phyloP scores from a whole-genome alignment of 2,888 invertebrate species.

The Hypercompe scribonia region DNA sequence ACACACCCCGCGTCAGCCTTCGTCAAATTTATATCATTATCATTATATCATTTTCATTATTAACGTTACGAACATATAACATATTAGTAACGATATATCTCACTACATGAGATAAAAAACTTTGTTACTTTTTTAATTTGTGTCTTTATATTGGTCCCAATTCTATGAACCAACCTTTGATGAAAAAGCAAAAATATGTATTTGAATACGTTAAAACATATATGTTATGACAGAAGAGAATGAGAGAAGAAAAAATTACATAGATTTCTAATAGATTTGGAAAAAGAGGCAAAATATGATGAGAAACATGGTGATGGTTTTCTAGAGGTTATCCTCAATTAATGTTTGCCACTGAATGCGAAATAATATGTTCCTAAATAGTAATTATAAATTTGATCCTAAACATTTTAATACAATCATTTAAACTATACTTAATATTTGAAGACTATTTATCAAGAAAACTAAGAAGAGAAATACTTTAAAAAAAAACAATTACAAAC shows the following conservation, averaged over 20 bases:
- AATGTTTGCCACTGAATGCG: not conserved
- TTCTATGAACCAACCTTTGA: not conserved
- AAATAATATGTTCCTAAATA: not conserved
- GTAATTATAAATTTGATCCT: no score
- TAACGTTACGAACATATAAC: not conserved
- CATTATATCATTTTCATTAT: not conserved
- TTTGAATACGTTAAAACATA: not conserved
- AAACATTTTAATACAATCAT: not conserved
- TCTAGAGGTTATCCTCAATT: not conserved
- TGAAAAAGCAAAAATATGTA: not conserved
- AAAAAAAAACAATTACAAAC: conserved; percentile 4
- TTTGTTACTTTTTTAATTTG: not conserved
- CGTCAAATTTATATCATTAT: conserved; percentile 25
- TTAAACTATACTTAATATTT: not conserved
- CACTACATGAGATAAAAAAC: not conserved
- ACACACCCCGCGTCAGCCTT: conserved; percentile 33
- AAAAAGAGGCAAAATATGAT: not conserved
- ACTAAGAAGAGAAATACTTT: conserved; percentile 2
- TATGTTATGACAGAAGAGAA: not conserved
- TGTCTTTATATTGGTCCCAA: not conserved
- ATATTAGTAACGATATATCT: not conserved
- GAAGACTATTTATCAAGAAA: not conserved
- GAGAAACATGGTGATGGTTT: not conserved
- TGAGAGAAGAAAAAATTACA: not conserved
- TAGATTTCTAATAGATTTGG: not conserved